Conservation (phyloP, 2,797 vertebrate species). For the Pipistrellus nathusii region DNA sequence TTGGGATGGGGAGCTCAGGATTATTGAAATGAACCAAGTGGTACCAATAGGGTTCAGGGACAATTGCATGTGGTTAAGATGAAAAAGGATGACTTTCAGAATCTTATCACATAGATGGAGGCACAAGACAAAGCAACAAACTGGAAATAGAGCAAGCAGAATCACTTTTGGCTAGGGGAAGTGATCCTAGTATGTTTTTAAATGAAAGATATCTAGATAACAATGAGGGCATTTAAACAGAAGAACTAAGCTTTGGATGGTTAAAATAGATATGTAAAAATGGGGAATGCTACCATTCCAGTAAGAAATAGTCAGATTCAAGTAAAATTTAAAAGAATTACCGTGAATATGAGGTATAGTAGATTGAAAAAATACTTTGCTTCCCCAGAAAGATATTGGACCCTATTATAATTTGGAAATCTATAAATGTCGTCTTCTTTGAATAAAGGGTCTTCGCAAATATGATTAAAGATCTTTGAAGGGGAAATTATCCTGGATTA, state of each 20-base stretch:
- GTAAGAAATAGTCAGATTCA: neutral
- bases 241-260: neutral
- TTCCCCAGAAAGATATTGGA: neutral
- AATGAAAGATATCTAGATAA: neutral
- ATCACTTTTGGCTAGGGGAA: neutral
- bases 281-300: neutral
- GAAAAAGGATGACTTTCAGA: neutral
- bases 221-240: neutral
- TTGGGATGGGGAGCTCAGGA: neutral
- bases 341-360: neutral
- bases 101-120: neutral
- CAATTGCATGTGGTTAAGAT: neutral
- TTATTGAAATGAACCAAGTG: neutral
- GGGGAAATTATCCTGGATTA: neutral
- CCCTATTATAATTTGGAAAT: neutral
- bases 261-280: neutral
- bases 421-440: neutral
- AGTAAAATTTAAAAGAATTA: slow-evolving; percentile 15
- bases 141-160: neutral
- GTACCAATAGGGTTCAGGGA: neutral
- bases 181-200: neutral
- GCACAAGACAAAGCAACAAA: neutral
- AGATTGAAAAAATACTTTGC: neutral
- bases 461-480: neutral
- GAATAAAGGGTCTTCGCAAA: neutral